Percentiles rank a stretch among this genome's conserved stretches.
Evolutionary conservation across 1,140 invertebrate species (phyloP).

Genomic region (Acromyrmex echinatior): DNA sequence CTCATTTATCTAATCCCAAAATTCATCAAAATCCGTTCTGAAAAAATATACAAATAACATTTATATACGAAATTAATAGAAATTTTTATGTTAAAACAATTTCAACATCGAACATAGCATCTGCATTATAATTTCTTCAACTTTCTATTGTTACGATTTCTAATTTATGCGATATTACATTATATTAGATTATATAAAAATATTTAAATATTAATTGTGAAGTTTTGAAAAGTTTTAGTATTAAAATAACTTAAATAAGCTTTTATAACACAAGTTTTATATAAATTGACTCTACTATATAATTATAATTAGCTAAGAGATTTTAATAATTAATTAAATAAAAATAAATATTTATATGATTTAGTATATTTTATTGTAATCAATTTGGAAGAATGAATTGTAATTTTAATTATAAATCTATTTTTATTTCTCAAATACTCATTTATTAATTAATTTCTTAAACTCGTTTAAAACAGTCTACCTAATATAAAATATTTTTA

Average conservation of each 20-base stretch:
- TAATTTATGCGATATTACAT: slow-evolving; percentile 7
- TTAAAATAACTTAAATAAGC: slow-evolving; percentile 15
- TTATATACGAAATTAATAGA: neutral
- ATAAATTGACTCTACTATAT: neutral
- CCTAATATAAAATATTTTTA: neutral
- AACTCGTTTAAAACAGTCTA: neutral
- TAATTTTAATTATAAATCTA: neutral
- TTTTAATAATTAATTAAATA: neutral
- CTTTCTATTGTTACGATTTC: neutral
- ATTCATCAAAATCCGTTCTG: neutral
- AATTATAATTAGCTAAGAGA: neutral
- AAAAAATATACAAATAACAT: neutral
- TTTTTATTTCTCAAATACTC: neutral
- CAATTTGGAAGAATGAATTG: neutral
- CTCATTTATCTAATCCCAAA: neutral
- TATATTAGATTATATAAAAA: neutral
- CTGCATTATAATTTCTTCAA: neutral
- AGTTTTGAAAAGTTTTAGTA: slow-evolving; percentile 11
- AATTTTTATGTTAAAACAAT: slow-evolving; percentile 1
- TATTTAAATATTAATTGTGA: neutral
- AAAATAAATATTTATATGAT: no score
- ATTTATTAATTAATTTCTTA: slow-evolving; percentile 6
- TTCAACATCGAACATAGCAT: neutral
- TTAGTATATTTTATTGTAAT: no score
- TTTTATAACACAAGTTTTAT: neutral